Conservation (phyloP, 2,888 invertebrate species). For the Craniophora ligustri region DNA sequence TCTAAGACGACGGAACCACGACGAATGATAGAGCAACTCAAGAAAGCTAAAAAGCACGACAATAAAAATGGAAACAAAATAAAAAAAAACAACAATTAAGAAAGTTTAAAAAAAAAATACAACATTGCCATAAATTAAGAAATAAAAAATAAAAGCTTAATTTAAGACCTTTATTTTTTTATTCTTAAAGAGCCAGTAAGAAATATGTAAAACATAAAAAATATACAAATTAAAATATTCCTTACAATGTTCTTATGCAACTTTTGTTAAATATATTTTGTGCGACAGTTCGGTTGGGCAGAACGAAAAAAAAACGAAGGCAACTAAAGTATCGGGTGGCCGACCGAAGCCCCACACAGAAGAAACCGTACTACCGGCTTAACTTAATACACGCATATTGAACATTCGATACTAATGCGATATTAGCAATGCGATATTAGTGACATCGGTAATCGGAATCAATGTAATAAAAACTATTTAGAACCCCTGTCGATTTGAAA, state of each 20-base stretch:
- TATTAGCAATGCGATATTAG: constrained; percentile 35
- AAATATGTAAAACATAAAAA: constrained; percentile 2
- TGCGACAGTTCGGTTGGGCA: constrained; percentile 45
- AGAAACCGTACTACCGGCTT: constrained; percentile 84
- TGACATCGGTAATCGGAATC: constrained; percentile 15
- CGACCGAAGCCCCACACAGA: constrained; percentile 66
- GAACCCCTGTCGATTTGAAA: constrained; percentile 17
- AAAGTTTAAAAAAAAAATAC: constrained; percentile 5
- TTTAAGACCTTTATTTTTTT: too few species aligned
- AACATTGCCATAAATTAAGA: constrained; percentile 1
- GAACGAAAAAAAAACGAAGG: constrained; percentile 62
- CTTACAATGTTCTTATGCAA: constrained; percentile 2
- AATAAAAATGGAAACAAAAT: constrained; percentile 6
- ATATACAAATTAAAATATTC: constrained; percentile 3
- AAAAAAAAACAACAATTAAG: not conserved
- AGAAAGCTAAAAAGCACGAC: constrained; percentile 23
- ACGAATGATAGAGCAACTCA: constrained; percentile 32
- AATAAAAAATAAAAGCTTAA: constrained; percentile 30
- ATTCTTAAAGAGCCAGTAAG: constrained; percentile 38
- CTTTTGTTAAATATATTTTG: constrained; percentile 11
- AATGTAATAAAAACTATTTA: constrained; percentile 21
- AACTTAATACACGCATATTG: constrained; percentile 68
- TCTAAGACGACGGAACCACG: constrained; percentile 40
- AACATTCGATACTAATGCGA: constrained; percentile 61
- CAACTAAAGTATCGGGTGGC: constrained; percentile 52